phyloP scores from a whole-genome alignment of 2,888 invertebrate genomes.

The Pollenia amentaria region DNA sequence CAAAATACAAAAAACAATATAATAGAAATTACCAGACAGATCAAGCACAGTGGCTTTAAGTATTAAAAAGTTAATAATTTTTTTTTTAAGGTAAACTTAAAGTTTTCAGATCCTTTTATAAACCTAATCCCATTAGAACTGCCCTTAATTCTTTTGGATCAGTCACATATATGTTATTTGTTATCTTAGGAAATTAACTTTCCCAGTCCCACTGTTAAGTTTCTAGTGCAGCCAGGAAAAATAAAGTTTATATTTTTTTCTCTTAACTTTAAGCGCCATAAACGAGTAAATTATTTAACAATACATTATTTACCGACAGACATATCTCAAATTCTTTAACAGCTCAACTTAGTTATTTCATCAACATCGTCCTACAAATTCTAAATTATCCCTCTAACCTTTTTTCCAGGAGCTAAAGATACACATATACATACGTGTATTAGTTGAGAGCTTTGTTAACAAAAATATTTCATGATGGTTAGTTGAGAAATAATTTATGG shows the following conservation, averaged over 20 bases:
- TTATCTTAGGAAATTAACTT: not conserved
- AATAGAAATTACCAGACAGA: not conserved
- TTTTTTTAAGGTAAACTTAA: not conserved
- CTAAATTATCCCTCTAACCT: not conserved
- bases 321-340: conserved; percentile 38
- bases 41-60: not conserved
- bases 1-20: not conserved
- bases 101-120: too few relatives aligned
- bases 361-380: conserved; percentile 26
- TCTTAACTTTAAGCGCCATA: conserved; percentile 64
- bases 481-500: conserved; percentile 69
- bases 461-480: conserved; percentile 53
- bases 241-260: conserved; percentile 45
- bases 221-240: conserved; percentile 21
- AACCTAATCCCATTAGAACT: too few relatives aligned
- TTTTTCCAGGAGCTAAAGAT: conserved; percentile 25
- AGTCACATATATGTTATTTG: not conserved
- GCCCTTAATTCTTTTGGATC: not conserved
- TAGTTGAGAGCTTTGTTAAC: conserved; percentile 27
- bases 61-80: not conserved
- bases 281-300: conserved; percentile 71
- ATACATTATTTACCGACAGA: conserved; percentile 53
- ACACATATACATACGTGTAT: conserved; percentile 14
- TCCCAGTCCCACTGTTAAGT: not conserved
- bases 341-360: conserved; percentile 13